Percentiles rank a stretch among this genome's conserved stretches.
phyloP scores from a whole-genome alignment of 2,797 vertebrate genomes.

The Gadopsis bispinosus region DNA sequence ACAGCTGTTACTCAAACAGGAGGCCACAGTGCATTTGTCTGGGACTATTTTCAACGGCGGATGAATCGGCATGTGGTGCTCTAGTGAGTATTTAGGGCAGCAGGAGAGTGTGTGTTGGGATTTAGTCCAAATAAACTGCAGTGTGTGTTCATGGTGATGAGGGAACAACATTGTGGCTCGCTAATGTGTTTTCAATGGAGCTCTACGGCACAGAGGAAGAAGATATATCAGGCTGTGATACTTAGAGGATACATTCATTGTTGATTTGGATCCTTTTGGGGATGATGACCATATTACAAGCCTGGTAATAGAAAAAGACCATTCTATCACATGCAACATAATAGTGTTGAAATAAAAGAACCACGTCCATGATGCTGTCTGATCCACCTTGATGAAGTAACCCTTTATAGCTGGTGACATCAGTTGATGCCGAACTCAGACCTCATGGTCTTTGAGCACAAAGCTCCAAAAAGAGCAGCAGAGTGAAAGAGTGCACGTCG shows the following conservation, averaged over 20 bases:
- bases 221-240: neutral
- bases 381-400: constrained; percentile 25
- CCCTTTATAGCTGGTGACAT: constrained; percentile 15
- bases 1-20: no score
- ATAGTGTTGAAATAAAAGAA: neutral
- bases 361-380: neutral
- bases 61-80: no score
- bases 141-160: no score
- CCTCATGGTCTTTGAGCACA: constrained; percentile 22
- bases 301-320: neutral
- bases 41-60: no score
- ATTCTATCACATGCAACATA: neutral
- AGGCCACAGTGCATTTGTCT: no score
- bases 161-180: no score
- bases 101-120: no score
- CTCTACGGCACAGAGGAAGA: no score
- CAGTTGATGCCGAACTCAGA: constrained; percentile 19
- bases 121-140: no score
- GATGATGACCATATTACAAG: neutral
- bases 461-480: neutral
- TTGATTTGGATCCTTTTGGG: neutral
- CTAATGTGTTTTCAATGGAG: neutral
- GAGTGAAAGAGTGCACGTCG: constrained; percentile 29
- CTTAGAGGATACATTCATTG: neutral
- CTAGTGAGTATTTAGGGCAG: no score